Percentiles rank a stretch among this genome's conserved stretches.
Evolutionary conservation across 2,113 vertebrate species (phyloP).

Genomic region (Muntiacus reevesi): DNA sequence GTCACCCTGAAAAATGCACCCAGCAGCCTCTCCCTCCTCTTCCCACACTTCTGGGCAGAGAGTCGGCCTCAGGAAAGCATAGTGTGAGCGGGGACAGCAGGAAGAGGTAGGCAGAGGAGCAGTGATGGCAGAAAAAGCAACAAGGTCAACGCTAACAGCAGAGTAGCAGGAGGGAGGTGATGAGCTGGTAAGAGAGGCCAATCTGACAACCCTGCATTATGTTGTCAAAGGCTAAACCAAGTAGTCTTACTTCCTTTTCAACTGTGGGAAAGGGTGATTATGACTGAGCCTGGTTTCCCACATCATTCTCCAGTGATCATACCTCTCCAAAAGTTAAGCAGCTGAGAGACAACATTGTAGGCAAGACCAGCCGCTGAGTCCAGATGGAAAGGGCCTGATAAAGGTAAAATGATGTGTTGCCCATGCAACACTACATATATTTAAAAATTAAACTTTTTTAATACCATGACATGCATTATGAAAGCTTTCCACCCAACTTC

Average conservation of each 20-base stretch:
- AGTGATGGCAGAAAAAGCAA: slow-evolving; percentile 19
- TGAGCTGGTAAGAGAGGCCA: not conserved
- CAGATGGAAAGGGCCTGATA: not conserved
- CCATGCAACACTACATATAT: not conserved
- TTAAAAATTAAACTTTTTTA: not conserved
- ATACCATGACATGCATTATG: not conserved
- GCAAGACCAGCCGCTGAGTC: not conserved
- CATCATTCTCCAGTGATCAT: not conserved
- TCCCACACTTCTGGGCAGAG: slow-evolving; percentile 10
- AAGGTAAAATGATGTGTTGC: not conserved
- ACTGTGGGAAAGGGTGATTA: slow-evolving; percentile 57
- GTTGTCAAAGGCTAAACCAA: slow-evolving; percentile 34
- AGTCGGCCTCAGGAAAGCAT: slow-evolving; percentile 31
- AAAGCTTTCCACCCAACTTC: not conserved
- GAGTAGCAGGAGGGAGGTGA: slow-evolving; percentile 42
- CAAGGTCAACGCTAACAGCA: slow-evolving; percentile 3
- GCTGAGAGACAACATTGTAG: not conserved
- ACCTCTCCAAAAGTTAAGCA: slow-evolving; percentile 10
- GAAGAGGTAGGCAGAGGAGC: slow-evolving; percentile 7
- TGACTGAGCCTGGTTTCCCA: slow-evolving; percentile 11
- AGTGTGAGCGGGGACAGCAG: not conserved
- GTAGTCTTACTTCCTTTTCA: slow-evolving; percentile 13
- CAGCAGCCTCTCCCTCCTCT: not conserved
- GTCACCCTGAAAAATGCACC: not conserved
- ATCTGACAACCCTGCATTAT: slow-evolving; percentile 47